phyloP scores from a whole-genome alignment of 1,140 invertebrate species.

The Coptotermes formosanus region DNA sequence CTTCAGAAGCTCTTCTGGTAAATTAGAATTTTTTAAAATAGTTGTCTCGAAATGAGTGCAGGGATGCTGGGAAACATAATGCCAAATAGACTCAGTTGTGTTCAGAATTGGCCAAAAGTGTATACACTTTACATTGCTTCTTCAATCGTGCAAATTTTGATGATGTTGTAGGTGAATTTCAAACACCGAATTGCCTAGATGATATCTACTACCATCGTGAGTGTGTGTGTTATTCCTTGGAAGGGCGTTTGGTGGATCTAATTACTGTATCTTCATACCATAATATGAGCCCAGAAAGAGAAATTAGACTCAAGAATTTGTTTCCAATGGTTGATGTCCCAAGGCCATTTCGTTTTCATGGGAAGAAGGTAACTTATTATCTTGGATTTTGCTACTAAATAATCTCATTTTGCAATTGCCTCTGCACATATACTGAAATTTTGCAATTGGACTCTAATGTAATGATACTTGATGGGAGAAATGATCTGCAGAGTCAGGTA shows the following conservation, averaged over 20 bases:
- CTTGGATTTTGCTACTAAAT: too few relatives aligned
- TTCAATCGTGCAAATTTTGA: neutral
- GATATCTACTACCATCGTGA: conserved; percentile 87
- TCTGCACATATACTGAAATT: too few relatives aligned
- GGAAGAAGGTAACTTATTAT: conserved; percentile 62
- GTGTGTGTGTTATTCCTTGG: conserved; percentile 76
- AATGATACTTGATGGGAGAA: too few relatives aligned
- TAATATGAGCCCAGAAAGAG: conserved; percentile 68
- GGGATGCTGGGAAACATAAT: too few relatives aligned
- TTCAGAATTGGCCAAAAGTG: too few relatives aligned
- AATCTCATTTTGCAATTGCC: too few relatives aligned
- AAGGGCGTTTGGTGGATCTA: conserved; percentile 80
- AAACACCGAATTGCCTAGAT: conserved; percentile 51
- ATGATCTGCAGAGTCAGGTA: too few relatives aligned
- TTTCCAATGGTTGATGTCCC: conserved; percentile 68
- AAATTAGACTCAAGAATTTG: conserved; percentile 70
- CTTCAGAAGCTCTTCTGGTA: conserved; percentile 43
- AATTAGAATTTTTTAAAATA: neutral
- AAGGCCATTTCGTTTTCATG: conserved; percentile 69
- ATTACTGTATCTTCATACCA: conserved; percentile 84
- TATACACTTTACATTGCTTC: neutral
- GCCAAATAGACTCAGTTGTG: too few relatives aligned
- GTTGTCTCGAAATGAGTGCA: too few relatives aligned
- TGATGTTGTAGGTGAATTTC: neutral
- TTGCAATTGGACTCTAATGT: too few relatives aligned